phyloP scores from a whole-genome alignment of 2,888 invertebrate species.

The Cantharis nigra region DNA sequence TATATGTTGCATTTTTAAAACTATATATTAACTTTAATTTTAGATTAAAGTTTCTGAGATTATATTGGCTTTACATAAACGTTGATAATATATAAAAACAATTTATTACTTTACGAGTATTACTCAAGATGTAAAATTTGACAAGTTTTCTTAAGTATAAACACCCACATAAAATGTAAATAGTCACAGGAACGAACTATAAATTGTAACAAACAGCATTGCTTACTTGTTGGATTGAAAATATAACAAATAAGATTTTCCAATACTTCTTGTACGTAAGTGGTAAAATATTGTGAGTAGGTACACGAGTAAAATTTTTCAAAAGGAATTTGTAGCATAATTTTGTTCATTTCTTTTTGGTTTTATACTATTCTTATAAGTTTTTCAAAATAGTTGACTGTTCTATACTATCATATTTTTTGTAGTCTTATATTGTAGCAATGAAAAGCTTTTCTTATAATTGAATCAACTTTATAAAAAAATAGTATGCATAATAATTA shows the following conservation, averaged over 20 bases:
- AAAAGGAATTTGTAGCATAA: background rate
- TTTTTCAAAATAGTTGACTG: too few species aligned
- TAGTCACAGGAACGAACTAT: background rate
- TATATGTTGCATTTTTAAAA: too few species aligned
- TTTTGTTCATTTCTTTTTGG: background rate
- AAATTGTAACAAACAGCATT: background rate
- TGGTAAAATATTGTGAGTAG: background rate
- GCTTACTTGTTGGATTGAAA: background rate
- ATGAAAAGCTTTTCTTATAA: too few species aligned
- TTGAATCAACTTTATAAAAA: too few species aligned
- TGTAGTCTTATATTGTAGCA: too few species aligned
- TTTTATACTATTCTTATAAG: too few species aligned
- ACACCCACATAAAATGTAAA: background rate
- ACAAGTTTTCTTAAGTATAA: background rate
- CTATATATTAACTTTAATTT: too few species aligned
- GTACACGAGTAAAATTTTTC: background rate
- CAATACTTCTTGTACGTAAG: background rate
- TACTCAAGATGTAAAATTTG: background rate
- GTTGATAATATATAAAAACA: background rate
- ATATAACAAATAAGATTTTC: background rate
- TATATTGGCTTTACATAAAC: background rate
- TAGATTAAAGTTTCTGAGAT: background rate
- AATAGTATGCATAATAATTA: too few species aligned
- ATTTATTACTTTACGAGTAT: background rate
- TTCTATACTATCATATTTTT: too few species aligned